phyloP scores from a whole-genome alignment of 2,797 vertebrate genomes.

The Chromobotia macracanthus region DNA sequence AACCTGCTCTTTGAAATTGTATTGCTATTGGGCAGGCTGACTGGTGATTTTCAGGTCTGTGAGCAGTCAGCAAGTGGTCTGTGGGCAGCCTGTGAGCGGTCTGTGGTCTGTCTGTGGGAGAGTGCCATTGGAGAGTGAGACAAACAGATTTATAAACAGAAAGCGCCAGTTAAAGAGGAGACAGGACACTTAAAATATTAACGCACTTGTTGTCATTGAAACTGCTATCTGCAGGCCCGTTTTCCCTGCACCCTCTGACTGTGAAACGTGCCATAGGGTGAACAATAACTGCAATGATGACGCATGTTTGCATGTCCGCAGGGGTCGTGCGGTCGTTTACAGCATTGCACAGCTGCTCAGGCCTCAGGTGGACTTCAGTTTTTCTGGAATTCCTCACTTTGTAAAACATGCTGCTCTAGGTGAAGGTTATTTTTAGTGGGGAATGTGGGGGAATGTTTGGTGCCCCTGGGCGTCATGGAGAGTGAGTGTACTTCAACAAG shows the following conservation, averaged over 20 bases:
- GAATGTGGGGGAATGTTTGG: conserved; percentile 20
- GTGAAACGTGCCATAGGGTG: not conserved
- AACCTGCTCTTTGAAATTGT: no score
- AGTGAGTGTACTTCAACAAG: conserved; percentile 65
- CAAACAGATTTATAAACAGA: no score
- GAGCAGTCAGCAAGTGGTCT: no score
- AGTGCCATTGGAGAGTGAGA: no score
- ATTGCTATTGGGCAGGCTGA: no score
- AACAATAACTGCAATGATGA: conserved; percentile 4
- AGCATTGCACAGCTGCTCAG: conserved; percentile 20
- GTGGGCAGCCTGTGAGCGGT: no score
- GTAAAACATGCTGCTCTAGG: conserved; percentile 21
- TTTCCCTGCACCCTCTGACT: not conserved
- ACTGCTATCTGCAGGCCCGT: not conserved
- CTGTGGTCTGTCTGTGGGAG: no score
- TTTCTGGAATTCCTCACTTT: conserved; percentile 47
- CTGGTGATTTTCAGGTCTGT: no score
- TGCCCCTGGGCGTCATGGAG: conserved; percentile 51
- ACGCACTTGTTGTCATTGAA: not conserved
- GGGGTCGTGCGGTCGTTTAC: conserved; percentile 31
- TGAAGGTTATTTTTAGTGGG: conserved; percentile 48
- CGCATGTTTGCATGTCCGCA: conserved; percentile 1
- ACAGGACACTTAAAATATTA: not conserved
- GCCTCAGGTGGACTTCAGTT: conserved; percentile 20
- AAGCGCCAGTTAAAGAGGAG: not conserved